Evolutionary conservation across 2,113 vertebrate species (phyloP).

Genomic region (Girardinichthys multiradiatus): DNA sequence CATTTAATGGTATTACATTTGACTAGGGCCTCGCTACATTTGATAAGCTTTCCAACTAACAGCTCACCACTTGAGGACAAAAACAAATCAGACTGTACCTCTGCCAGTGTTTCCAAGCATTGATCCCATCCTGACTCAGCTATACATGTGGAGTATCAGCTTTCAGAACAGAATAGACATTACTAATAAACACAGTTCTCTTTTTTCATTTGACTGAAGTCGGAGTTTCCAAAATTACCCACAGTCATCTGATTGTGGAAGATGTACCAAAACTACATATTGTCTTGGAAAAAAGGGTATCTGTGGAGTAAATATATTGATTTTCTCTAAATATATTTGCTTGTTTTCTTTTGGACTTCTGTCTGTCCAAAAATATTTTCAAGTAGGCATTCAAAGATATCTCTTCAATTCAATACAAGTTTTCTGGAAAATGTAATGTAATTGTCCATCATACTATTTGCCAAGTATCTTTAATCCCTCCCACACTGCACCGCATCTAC

Average conservation of each 20-base stretch:
- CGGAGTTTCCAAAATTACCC: neutral
- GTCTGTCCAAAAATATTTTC: slow-evolving; percentile 17
- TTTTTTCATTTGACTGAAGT: neutral
- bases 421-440: slow-evolving; percentile 59
- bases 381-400: slow-evolving; percentile 9
- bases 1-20: neutral
- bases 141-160: neutral
- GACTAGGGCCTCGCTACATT: neutral
- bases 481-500: slow-evolving; percentile 50
- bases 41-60: neutral
- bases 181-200: no score
- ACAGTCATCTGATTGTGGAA: neutral
- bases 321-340: neutral
- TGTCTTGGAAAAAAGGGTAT: neutral
- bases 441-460: slow-evolving; percentile 66
- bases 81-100: neutral
- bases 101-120: neutral
- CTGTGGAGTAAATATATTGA: neutral
- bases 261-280: neutral
- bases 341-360: neutral
- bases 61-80: neutral
- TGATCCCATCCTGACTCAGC: neutral
- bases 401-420: slow-evolving; percentile 27
- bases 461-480: slow-evolving; percentile 64
- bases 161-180: neutral